Evolutionary conservation across 1,140 invertebrate genomes (phyloP).

Genomic region (Drosophila grimshawi): DNA sequence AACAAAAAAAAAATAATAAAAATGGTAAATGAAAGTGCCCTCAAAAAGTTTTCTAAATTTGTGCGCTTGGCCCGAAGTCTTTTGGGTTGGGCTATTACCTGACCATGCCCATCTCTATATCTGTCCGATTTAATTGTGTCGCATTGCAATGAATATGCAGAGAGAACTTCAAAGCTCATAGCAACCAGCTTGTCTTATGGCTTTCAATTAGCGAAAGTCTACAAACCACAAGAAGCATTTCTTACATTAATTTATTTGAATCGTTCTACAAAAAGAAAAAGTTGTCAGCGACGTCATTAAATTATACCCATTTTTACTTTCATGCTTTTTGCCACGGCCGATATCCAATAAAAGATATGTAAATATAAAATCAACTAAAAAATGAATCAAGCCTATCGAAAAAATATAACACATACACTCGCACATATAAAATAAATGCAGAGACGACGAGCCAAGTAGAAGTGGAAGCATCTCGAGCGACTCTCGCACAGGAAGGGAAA

Average conservation of each 20-base stretch:
- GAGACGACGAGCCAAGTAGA: slow-evolving; percentile 30
- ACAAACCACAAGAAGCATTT: slow-evolving; percentile 27
- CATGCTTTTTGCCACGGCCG: slow-evolving; percentile 48
- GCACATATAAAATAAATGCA: slow-evolving; percentile 22
- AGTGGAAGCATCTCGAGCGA: slow-evolving; percentile 42
- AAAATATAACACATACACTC: slow-evolving; percentile 30
- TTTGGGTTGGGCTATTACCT: slow-evolving; percentile 36
- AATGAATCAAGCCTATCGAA: slow-evolving; percentile 62
- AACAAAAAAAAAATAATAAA: slow-evolving; percentile 24
- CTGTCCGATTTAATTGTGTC: slow-evolving; percentile 72
- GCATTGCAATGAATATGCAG: slow-evolving; percentile 65
- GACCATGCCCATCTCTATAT: slow-evolving; percentile 39
- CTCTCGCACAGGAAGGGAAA: slow-evolving; percentile 80
- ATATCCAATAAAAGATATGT: slow-evolving; percentile 32
- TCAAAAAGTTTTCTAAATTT: slow-evolving; percentile 83
- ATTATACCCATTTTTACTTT: slow-evolving; percentile 71
- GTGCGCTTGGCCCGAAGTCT: slow-evolving; percentile 60
- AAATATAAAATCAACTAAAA: slow-evolving; percentile 21
- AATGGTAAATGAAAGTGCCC: slow-evolving; percentile 82
- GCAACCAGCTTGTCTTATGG: slow-evolving; percentile 40
- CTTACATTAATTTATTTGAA: slow-evolving; percentile 65
- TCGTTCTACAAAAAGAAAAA: slow-evolving; percentile 77
- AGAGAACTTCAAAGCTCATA: slow-evolving; percentile 40
- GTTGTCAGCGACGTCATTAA: slow-evolving; percentile 62
- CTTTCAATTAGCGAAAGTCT: slow-evolving; percentile 81